Percentiles rank a stretch among this genome's conserved stretches.
Conservation (phyloP, 2,888 invertebrate genomes). For the Nomada flava region DNA sequence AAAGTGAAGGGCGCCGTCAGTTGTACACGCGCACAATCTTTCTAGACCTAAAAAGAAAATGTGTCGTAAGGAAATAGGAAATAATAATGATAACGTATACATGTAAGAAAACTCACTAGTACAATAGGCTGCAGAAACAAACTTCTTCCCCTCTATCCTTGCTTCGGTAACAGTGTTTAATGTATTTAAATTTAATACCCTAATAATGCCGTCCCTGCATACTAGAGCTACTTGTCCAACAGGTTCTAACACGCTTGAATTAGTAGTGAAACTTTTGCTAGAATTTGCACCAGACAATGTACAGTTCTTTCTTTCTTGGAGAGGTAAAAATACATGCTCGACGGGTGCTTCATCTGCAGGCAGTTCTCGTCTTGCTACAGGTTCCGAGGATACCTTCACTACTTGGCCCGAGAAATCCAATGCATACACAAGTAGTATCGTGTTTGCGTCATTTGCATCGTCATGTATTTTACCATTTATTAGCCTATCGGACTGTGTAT, state of each 20-base stretch:
- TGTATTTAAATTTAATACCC: constrained; percentile 90
- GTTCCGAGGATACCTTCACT: constrained; percentile 86
- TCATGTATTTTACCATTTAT: constrained; percentile 85
- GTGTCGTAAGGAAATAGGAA: background rate
- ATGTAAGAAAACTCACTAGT: constrained; percentile 86
- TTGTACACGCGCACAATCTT: constrained; percentile 93
- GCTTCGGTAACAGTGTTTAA: constrained; percentile 89
- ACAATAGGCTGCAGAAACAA: constrained; percentile 94
- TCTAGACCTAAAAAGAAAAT: constrained; percentile 88
- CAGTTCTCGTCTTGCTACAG: constrained; percentile 87
- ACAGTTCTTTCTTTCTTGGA: constrained; percentile 77
- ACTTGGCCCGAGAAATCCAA: constrained; percentile 85
- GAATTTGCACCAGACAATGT: constrained; percentile 44
- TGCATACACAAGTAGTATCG: constrained; percentile 86
- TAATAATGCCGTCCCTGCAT: constrained; percentile 90
- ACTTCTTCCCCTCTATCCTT: constrained; percentile 88
- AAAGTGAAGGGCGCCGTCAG: constrained; percentile 92
- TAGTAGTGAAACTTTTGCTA: constrained; percentile 47
- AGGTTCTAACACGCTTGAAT: constrained; percentile 66
- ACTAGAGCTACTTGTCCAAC: constrained; percentile 89
- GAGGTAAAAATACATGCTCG: constrained; percentile 89
- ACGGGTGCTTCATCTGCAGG: constrained; percentile 88
- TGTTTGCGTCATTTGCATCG: constrained; percentile 71
- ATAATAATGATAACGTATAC: background rate
- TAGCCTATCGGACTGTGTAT: constrained; percentile 86